Evolutionary conservation across 2,113 vertebrate genomes (phyloP).

Genomic region (Uria aalge): DNA sequence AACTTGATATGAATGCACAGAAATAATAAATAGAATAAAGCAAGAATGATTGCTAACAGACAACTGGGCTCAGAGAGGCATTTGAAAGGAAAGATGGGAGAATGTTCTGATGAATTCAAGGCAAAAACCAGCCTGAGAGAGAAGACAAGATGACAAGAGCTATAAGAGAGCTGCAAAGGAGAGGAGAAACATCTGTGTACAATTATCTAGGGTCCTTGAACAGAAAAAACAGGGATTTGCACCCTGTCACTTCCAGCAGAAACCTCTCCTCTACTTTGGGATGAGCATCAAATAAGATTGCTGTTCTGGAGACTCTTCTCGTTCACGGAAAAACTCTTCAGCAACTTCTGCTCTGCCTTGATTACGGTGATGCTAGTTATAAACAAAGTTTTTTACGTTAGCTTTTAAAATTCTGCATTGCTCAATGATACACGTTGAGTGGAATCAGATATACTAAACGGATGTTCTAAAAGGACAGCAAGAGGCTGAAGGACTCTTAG

Average conservation of each 20-base stretch:
- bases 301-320: neutral
- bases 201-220: neutral
- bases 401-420: neutral
- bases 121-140: neutral
- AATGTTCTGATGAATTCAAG: neutral
- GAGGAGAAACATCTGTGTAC: neutral
- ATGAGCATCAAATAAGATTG: neutral
- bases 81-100: neutral
- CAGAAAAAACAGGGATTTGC: neutral
- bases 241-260: neutral
- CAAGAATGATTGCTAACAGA: neutral
- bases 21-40: neutral
- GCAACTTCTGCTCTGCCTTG: neutral
- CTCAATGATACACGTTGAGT: neutral
- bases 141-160: neutral
- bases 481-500: neutral
- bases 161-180: neutral
- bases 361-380: neutral
- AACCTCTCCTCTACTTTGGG: neutral
- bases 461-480: neutral
- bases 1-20: neutral
- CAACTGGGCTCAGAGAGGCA: neutral
- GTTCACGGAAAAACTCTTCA: neutral
- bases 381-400: neutral
- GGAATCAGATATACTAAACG: neutral